Evolutionary conservation across 2,797 vertebrate species (phyloP).

Genomic region (Smutsia gigantea): DNA sequence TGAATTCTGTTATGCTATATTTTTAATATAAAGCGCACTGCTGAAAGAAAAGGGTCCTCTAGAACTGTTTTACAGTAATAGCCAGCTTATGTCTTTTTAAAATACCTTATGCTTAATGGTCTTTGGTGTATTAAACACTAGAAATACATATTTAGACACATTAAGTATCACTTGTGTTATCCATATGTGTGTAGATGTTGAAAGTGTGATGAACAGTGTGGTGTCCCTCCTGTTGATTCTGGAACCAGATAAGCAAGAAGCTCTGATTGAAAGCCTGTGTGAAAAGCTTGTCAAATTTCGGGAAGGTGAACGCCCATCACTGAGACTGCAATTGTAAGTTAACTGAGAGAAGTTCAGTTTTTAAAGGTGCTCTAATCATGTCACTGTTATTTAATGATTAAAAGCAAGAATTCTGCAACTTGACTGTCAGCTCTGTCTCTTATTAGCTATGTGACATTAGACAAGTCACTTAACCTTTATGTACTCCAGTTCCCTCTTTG

Average conservation of each 20-base stretch:
- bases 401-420: constrained; percentile 25
- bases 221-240: constrained; percentile 96
- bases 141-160: neutral
- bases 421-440: neutral
- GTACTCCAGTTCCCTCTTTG: neutral
- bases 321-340: constrained; percentile 97
- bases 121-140: neutral
- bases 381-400: neutral
- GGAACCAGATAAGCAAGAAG: constrained; percentile 98
- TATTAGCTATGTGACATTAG: neutral
- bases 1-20: neutral
- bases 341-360: neutral
- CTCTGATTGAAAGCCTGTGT: constrained; percentile 96
- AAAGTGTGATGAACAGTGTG: constrained; percentile 99
- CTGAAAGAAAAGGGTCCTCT: neutral
- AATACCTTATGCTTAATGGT: neutral
- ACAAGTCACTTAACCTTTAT: constrained; percentile 42
- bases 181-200: constrained; percentile 90
- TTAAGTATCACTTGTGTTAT: neutral
- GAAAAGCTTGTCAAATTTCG: constrained; percentile 98
- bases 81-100: neutral
- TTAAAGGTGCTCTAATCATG: neutral
- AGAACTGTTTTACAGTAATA: neutral
- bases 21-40: neutral
- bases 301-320: constrained; percentile 97